Conservation (phyloP, 2,797 vertebrate genomes). For the Ibycter americanus region DNA sequence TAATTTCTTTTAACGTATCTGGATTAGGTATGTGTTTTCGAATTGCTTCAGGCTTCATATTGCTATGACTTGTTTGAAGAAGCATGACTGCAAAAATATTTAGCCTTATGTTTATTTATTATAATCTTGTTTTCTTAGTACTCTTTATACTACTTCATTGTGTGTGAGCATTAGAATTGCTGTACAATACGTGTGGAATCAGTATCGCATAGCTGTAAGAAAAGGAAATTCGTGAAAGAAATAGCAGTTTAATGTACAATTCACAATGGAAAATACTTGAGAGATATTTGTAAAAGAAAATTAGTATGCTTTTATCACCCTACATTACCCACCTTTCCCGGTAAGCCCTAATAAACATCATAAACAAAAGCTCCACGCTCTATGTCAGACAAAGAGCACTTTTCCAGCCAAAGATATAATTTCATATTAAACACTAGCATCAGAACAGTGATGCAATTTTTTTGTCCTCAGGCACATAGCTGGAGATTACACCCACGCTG, state of each 20-base stretch:
- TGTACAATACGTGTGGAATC: neutral
- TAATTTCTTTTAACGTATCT: neutral
- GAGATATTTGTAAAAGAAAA: conserved; percentile 45
- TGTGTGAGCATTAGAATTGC: neutral
- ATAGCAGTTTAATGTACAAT: conserved; percentile 25
- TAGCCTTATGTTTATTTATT: conserved; percentile 46
- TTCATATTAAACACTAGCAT: neutral
- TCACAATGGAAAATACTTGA: conserved; percentile 39
- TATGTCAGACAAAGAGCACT: conserved; percentile 4
- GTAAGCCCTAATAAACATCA: conserved; percentile 38
- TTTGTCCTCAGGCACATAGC: neutral
- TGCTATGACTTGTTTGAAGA: neutral
- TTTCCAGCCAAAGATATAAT: conserved; percentile 34
- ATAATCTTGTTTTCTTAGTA: conserved; percentile 39
- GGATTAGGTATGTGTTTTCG: neutral
- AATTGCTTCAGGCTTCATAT: neutral
- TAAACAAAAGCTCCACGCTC: conserved; percentile 38
- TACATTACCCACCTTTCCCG: conserved; percentile 13
- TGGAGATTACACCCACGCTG: neutral
- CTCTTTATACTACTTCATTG: neutral
- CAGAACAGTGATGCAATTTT: neutral
- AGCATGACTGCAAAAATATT: neutral
- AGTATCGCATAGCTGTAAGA: neutral
- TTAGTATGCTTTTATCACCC: conserved; percentile 41
- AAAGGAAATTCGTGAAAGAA: conserved; percentile 43